Evolutionary conservation across 2,888 invertebrate genomes (phyloP), one percentile per base, ranked within the genome.

Genomic region (Syrphus vitripennis): DNA sequence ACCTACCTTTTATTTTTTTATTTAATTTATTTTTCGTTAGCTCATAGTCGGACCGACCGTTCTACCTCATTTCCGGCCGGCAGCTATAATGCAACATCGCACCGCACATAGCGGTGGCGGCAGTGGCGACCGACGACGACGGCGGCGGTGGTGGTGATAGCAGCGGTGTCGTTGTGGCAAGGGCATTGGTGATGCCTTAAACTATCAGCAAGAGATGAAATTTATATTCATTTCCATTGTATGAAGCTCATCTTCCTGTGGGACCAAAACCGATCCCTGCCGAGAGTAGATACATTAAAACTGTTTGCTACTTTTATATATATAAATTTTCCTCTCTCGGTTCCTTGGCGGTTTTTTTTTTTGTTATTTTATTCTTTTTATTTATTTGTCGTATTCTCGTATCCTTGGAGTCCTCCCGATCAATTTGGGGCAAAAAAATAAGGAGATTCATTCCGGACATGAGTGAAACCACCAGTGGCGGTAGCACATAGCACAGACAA

Each of bases 161-260:
- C 12, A 4, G 21, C 14, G n/a, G 26, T 69, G 29, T 34, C 31
- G 31, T 57, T 59, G 48, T 48, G 65, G 65, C 65, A 65, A 65
- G 26, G 65, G 48, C 26, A 48, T 31, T 19, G 42, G 57, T 37
- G 9, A 67, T 67, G 50, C 77, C 19, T 67, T 82, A 71, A 82
- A 77, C 77, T 82, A 72, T 77, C 82, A 77, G 72, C 77, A 67
- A 59, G 67, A 67, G 77, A 72, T 59, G 65, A 67, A 82, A 77
- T 77, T 83, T 79, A 83, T 83, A 48, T 74, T 78, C 67, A 71
- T 67, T 55, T 67, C 63, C 59, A 63, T 50, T 69, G 74, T 83
- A 61, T 53, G 53, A 31, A 69, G 67, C 19, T 65, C 48, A 53
- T 55, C 40, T 55, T 83, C 67, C 78, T 57, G 40, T 74, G 78